Percentiles rank a stretch among this genome's conserved stretches.
Conservation (phyloP, 2,888 invertebrate species). For the Diarsia rubi region DNA sequence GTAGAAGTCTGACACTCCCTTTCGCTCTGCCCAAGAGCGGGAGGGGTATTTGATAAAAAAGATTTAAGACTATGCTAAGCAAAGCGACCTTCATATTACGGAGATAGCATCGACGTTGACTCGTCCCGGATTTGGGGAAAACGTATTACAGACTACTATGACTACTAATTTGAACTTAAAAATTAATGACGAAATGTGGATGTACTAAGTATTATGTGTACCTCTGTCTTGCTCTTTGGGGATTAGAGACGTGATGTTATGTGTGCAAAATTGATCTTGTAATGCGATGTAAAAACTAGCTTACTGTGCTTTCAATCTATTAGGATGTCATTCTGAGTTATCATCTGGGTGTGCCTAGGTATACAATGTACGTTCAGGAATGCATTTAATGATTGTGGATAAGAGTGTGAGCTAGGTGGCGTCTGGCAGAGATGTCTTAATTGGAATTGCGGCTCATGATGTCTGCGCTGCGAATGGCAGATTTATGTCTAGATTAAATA, state of each 20-base stretch:
- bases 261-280: background rate
- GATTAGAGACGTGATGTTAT: no score
- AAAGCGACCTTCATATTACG: slow-evolving; percentile 58
- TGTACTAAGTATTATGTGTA: no score
- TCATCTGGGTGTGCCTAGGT: background rate
- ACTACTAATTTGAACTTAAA: no score
- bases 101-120: slow-evolving; percentile 54
- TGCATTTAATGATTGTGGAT: background rate
- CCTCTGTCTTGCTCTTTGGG: no score
- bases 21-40: no score
- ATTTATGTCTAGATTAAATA: background rate
- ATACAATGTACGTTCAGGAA: background rate
- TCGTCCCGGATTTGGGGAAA: slow-evolving; percentile 30
- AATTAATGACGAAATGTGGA: no score
- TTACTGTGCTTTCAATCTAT: background rate
- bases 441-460: background rate
- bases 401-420: background rate
- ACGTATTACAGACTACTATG: no score
- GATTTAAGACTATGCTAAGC: slow-evolving; percentile 53
- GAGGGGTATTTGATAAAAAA: no score
- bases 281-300: background rate
- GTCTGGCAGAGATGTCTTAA: background rate
- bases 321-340: background rate
- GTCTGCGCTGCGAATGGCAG: background rate
- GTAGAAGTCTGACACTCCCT: no score